Evolutionary conservation across 2,797 vertebrate genomes (phyloP), one percentile per base, ranked within the genome.

Genomic region (Limosa lapponica): DNA sequence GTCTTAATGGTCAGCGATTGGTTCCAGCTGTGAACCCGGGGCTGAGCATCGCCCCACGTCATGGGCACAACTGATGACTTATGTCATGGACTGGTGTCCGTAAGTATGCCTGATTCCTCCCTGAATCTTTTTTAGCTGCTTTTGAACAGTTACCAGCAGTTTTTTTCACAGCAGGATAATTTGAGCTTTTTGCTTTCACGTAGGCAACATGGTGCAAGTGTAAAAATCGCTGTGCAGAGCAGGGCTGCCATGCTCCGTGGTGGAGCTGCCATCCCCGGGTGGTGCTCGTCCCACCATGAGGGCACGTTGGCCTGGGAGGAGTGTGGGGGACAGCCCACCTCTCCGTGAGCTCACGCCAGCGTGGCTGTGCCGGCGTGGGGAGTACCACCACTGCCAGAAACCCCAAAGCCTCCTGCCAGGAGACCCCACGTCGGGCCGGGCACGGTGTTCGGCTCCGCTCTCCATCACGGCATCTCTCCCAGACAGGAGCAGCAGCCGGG

Each of bases 341-440:
- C 16, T 20, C 51, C 6, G 1, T 19, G 23, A 72, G 37, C 55
- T 51, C 25, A 6, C 0, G 0, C 37, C 18, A 5, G 24, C 1
- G 4, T 28, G 48, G 51, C 83, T 4, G 3, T 64, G 34, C 49
- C 0, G 0, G 11, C 8, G 24, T 11, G 36, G 71, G 43, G 55
- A 58, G 20, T 48, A 48, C 46, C 25, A 0, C 16, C 2, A 4
- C 52, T 14, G 34, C 49, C 2, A 13, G 27, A 25, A 69, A 6
- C 24, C 34, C 27, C 36, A 44, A 8, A 65, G 37, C 27, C 41
- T 51, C 34, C n/a, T 61, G 12, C 3, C 39, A 27, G 77, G 57
- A 69, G 49, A 39, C 14, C 49, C 20, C 51, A 7, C 5, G 0
- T 19, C 1, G 4, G n/a, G 67, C 34, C 22, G 6, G 75, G 44